phyloP scores from a whole-genome alignment of 2,888 invertebrate genomes.

The Cerastis rubricosa region DNA sequence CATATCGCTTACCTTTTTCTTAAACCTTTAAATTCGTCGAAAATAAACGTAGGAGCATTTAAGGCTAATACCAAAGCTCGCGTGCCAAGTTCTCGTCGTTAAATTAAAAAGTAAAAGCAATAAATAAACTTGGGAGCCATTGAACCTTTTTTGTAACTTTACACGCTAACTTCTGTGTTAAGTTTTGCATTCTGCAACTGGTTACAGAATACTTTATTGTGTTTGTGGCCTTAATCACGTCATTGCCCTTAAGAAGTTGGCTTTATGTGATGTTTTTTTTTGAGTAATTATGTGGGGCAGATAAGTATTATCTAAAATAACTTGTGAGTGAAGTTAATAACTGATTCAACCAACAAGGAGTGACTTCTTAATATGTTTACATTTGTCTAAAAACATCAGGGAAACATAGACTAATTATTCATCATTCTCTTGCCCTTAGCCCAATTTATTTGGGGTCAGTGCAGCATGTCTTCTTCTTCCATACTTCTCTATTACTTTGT shows the following conservation, averaged over 20 bases:
- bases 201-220: conserved; percentile 63
- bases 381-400: not conserved
- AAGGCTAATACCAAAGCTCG: conserved; percentile 72
- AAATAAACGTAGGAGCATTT: conserved; percentile 60
- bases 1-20: conserved; percentile 51
- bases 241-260: conserved; percentile 39
- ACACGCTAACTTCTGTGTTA: conserved; percentile 72
- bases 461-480: too few species aligned
- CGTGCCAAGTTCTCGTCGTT: conserved; percentile 75
- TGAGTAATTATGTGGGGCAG: too few species aligned
- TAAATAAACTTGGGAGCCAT: conserved; percentile 78
- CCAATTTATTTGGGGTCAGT: too few species aligned
- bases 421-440: too few species aligned
- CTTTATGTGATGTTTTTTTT: not conserved
- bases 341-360: not conserved
- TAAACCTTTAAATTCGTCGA: conserved; percentile 57
- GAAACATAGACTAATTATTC: too few species aligned
- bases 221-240: conserved; percentile 56
- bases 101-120: conserved; percentile 81
- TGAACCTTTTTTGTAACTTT: conserved; percentile 75
- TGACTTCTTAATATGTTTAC: not conserved
- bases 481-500: too few species aligned
- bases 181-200: conserved; percentile 69
- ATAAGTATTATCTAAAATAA: not conserved
- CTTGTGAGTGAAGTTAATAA: not conserved